Percentiles rank a stretch among this genome's conserved stretches.
Evolutionary conservation across 2,113 vertebrate species (phyloP).

Genomic region (Pycnonotus jocosus): DNA sequence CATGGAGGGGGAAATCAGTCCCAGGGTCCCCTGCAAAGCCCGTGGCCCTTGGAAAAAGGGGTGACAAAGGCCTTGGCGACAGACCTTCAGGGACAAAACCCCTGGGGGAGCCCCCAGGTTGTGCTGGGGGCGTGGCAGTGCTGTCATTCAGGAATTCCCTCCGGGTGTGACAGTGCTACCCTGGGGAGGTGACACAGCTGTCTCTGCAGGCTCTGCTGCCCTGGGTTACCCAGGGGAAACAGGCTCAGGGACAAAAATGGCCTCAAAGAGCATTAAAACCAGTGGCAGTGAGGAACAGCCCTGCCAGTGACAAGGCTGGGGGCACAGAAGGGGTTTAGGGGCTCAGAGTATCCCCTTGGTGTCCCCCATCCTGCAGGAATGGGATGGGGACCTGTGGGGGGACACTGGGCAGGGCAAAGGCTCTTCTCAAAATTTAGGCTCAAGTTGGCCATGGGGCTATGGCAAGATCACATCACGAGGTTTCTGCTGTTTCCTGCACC

Average conservation of each 20-base stretch:
- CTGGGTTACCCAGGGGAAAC: neutral
- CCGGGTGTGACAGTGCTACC: fast-evolving
- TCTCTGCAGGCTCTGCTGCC: neutral
- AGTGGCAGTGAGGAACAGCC: neutral
- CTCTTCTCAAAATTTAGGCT: neutral
- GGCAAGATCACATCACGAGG: too few species aligned
- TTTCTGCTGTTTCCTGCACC: neutral
- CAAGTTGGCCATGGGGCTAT: fast-evolving
- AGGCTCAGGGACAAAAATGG: neutral
- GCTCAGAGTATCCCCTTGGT: neutral
- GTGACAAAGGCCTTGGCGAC: too few species aligned
- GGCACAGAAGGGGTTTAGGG: neutral
- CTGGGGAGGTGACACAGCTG: neutral
- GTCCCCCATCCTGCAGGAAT: neutral
- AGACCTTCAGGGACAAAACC: neutral
- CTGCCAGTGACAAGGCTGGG: neutral
- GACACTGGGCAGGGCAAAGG: neutral
- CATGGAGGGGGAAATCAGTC: fast-evolving
- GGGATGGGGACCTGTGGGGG: neutral
- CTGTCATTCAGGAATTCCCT: neutral
- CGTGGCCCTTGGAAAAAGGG: neutral
- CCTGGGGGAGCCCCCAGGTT: neutral
- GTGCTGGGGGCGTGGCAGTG: neutral
- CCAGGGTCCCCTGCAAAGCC: neutral
- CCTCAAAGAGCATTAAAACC: neutral